Conservation (phyloP, 1,140 invertebrate genomes). For the Potamilus streckersoni region DNA sequence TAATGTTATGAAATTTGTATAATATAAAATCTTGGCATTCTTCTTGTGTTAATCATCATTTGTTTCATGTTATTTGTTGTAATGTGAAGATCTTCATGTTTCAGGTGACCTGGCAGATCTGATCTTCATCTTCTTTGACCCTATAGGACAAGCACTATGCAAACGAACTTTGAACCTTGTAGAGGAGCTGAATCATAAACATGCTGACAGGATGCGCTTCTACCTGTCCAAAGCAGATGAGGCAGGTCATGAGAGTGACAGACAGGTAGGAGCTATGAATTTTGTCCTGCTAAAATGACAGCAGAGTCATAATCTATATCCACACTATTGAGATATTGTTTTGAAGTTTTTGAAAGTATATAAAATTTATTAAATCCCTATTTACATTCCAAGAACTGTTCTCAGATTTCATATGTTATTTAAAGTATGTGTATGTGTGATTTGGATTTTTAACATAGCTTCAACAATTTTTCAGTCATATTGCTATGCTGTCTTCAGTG, state of each 20-base stretch:
- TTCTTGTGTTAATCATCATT: background rate
- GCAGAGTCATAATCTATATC: conserved; percentile 65
- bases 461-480: too few relatives aligned
- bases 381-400: too few relatives aligned
- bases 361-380: too few relatives aligned
- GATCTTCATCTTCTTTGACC: conserved; percentile 77
- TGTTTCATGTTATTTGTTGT: background rate
- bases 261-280: conserved; percentile 60
- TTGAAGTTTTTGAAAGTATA: too few relatives aligned
- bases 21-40: background rate
- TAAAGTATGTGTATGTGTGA: too few relatives aligned
- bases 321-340: too few relatives aligned
- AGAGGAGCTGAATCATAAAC: conserved; percentile 72
- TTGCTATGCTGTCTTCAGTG: too few relatives aligned
- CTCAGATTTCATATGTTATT: too few relatives aligned
- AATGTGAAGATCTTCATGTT: conserved; percentile 12
- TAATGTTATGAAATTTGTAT: background rate
- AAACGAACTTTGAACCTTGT: conserved; percentile 75
- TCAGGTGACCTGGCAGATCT: conserved; percentile 73
- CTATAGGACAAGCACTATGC: conserved; percentile 76
- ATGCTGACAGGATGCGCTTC: conserved; percentile 73
- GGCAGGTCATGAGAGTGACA: conserved; percentile 74
- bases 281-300: conserved; percentile 57
- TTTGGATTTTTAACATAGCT: too few relatives aligned
- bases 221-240: conserved; percentile 77